Conservation (phyloP, 2,888 invertebrate genomes). For the Xylocampa areola region DNA sequence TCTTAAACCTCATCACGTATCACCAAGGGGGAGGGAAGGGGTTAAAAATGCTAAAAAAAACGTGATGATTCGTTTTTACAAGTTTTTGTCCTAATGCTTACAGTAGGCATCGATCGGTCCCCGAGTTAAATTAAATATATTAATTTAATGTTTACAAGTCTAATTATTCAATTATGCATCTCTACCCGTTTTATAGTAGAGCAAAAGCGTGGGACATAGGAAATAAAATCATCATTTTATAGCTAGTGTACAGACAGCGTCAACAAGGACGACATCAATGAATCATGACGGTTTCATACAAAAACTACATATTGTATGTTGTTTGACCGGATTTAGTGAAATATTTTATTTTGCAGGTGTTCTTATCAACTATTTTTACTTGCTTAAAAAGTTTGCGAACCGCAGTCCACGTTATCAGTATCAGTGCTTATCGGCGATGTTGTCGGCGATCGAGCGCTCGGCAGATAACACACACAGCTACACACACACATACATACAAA, state of each 20-base stretch:
- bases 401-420: constrained; percentile 65
- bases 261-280: constrained; percentile 25
- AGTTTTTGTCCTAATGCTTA: no score
- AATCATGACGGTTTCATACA: constrained; percentile 21
- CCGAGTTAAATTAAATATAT: no score
- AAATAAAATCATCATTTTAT: constrained; percentile 9
- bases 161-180: no score
- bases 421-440: constrained; percentile 54
- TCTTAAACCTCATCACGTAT: no score
- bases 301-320: background rate
- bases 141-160: no score
- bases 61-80: no score
- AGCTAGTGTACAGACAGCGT: background rate
- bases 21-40: no score
- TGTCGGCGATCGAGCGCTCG: constrained; percentile 45
- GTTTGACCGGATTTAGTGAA: background rate
- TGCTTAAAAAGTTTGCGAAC: constrained; percentile 70
- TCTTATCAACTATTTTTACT: background rate
- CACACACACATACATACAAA: constrained; percentile 14
- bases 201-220: background rate
- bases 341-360: background rate
- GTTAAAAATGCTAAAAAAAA: no score
- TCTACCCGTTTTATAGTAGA: no score
- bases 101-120: no score
- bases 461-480: constrained; percentile 40